Conservation (phyloP, 2,888 invertebrate genomes). For the Ectemnius continuus region DNA sequence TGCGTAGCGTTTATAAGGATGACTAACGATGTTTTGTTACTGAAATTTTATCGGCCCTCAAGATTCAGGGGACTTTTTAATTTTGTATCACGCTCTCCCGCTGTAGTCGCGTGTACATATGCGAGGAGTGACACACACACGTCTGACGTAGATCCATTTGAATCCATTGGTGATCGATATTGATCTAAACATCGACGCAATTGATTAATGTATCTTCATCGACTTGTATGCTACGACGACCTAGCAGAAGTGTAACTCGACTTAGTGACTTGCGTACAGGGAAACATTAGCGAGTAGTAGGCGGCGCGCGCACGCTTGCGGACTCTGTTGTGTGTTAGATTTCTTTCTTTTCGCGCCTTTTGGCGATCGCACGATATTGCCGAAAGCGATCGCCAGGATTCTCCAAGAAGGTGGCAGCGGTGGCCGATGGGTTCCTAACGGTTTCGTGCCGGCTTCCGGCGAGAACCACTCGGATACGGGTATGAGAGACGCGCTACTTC, state of each 20-base stretch:
- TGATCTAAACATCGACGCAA: neutral
- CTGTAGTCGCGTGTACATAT: conserved; percentile 7
- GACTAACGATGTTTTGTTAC: conserved; percentile 33
- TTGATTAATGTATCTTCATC: too few species aligned
- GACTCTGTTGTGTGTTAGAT: too few species aligned
- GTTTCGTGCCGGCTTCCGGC: neutral
- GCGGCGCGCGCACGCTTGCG: too few species aligned
- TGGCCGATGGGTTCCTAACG: too few species aligned
- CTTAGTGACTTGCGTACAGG: too few species aligned
- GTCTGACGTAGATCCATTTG: neutral
- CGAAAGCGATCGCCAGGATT: too few species aligned
- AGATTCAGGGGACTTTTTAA: conserved; percentile 15
- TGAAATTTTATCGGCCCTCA: conserved; percentile 31
- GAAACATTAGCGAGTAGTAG: too few species aligned
- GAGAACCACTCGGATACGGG: neutral
- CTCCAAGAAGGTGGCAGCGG: too few species aligned
- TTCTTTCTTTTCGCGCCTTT: too few species aligned
- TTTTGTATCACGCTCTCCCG: conserved; percentile 29
- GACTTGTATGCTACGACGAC: too few species aligned
- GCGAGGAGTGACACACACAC: neutral
- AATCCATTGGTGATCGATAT: neutral
- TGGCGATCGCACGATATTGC: too few species aligned
- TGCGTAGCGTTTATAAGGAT: conserved; percentile 31
- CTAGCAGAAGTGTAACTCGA: too few species aligned
- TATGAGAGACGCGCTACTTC: neutral